Conservation (phyloP, 2,113 vertebrate genomes). For the Morone saxatilis region DNA sequence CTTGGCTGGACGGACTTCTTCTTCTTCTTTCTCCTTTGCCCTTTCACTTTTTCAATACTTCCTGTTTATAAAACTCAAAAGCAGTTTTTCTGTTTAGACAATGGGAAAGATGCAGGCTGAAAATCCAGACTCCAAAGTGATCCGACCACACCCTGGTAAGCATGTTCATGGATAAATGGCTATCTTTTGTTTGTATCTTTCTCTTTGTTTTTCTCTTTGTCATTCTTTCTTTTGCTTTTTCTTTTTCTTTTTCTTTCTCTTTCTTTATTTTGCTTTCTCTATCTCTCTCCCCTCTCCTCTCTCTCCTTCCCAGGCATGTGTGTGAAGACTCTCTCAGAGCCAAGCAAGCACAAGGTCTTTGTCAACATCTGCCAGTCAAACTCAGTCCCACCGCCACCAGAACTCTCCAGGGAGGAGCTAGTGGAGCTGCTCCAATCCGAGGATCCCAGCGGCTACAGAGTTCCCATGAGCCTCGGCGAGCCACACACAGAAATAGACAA, state of each 20-base stretch:
- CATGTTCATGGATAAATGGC: not conserved
- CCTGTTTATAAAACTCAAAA: too few relatives aligned
- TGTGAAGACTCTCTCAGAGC: slow-evolving; percentile 85
- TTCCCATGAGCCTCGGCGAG: slow-evolving; percentile 95
- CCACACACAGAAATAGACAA: slow-evolving; percentile 90
- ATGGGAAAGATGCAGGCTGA: slow-evolving; percentile 70
- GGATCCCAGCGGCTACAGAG: slow-evolving; percentile 87
- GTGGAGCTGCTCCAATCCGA: slow-evolving; percentile 90
- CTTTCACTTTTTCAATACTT: not conserved
- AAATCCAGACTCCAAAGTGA: slow-evolving; percentile 76
- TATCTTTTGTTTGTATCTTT: not conserved
- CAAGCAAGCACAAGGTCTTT: slow-evolving; percentile 87
- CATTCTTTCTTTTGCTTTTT: too few relatives aligned
- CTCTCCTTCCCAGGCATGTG: slow-evolving; percentile 85
- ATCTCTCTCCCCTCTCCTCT: not conserved
- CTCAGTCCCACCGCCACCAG: slow-evolving; percentile 87
- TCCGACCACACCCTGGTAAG: slow-evolving; percentile 83
- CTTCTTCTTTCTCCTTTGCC: not conserved
- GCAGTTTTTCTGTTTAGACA: slow-evolving; percentile 60
- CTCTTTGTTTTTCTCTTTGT: not conserved
- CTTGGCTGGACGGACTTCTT: not conserved
- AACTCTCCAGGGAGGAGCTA: slow-evolving; percentile 87
- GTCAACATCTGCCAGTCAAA: slow-evolving; percentile 91
- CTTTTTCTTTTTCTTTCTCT: not conserved
- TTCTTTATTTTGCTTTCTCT: not conserved